Base-by-base conservation (phyloP, 2,888 invertebrate genomes). In the Drosophila dives region DNA sequence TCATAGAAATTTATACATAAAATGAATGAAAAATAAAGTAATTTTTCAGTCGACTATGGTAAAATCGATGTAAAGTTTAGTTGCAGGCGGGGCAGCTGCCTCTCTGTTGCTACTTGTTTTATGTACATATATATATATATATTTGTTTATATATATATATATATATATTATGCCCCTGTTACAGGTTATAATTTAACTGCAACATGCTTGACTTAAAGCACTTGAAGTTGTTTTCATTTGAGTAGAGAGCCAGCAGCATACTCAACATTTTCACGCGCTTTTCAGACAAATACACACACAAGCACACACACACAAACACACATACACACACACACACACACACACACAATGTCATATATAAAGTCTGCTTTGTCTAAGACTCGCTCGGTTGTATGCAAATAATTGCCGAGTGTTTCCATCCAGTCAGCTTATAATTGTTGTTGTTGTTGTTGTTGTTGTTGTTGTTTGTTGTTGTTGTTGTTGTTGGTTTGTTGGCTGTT, bases 311-410 rank as follows among this genome's bases (percentile, higher is more conserved):
- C 17, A 60, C 38, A 23, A 3, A 29, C 29, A 10, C 3, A 33
- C 17, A 12, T 5, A 1, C 38, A 38, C 17, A 45, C 12, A 34
- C 59, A 50, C 12, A 59, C 4, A 23, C 23, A 23, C 1, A 23
- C 23, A 23, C 23, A 26, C 29, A 29, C 29, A 5, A 29, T 29
- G 29, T 5, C 29, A 29, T 29, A 29, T 29, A 29, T 29, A 6
- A 29, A 23, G 12, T n/a, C 42, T 23, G 59, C 45, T 66, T 42
- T 71, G 50, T 51, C 60, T 64, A 72, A 58, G 58, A 65, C 68
- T 65, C 71, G 60, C 68, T 65, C 63, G 71, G 59, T 61, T 79
- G 71, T 89, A 85, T 86, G 89, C 89, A 85, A 85, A 85, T 89
- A 86, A 85, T 83, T 83, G 76, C 75, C 75, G 72, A 86, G 84